Percentiles rank a stretch among this genome's conserved stretches.
Conservation (phyloP, 2,797 vertebrate species). For the Eidolon dupreanum region DNA sequence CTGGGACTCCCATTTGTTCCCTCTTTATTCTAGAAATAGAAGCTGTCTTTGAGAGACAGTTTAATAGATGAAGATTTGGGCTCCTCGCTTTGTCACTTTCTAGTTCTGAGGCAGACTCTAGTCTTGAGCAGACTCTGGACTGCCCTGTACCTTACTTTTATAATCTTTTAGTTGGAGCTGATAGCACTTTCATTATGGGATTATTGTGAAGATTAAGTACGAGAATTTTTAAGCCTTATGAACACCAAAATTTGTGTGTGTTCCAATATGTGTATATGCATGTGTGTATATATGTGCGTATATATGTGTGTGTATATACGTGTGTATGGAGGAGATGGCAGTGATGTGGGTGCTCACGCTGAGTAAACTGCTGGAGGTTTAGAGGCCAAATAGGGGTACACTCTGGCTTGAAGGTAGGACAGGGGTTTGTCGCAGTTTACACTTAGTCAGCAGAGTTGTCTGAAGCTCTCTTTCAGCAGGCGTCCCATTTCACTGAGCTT, state of each 20-base stretch:
- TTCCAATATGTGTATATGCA: accelerated
- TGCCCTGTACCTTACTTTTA: background rate
- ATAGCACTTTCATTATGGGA: background rate
- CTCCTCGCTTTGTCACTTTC: background rate
- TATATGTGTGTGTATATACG: background rate
- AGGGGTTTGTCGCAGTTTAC: background rate
- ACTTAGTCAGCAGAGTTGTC: background rate
- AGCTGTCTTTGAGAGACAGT: background rate
- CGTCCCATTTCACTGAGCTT: background rate
- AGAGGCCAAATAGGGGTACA: background rate
- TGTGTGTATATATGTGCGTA: background rate
- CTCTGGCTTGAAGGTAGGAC: background rate
- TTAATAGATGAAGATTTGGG: background rate
- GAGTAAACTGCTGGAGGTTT: background rate
- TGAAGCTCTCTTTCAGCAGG: background rate
- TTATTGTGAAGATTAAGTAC: background rate
- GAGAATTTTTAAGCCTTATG: background rate
- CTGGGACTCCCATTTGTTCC: background rate
- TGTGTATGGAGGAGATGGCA: background rate
- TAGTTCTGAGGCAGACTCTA: background rate
- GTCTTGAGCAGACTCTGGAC: background rate
- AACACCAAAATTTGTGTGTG: background rate
- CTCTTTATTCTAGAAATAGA: background rate
- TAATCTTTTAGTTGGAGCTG: background rate
- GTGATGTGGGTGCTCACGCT: background rate